A percentile compares a stretch with the other conserved stretches of the same genome.
Conservation (phyloP, 2,888 invertebrate species). For the Drosophila quinaria region DNA sequence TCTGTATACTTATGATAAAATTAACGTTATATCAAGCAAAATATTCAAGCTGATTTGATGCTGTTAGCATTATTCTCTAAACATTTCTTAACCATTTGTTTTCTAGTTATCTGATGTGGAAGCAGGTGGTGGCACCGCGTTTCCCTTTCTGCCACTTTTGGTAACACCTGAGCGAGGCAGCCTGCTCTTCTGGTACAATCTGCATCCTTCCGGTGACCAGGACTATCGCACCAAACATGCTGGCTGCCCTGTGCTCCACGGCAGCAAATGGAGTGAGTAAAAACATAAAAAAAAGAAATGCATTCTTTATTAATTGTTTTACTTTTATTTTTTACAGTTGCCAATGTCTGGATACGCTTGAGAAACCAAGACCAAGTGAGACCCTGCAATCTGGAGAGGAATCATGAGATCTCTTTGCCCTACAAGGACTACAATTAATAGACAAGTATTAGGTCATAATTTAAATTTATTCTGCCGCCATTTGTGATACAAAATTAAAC, state of each 20-base stretch:
- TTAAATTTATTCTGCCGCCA: slow-evolving; percentile 22
- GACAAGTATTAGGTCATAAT: slow-evolving; percentile 14
- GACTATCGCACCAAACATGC: slow-evolving; percentile 83
- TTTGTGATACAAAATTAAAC: slow-evolving; percentile 42
- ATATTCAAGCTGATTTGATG: slow-evolving; percentile 9
- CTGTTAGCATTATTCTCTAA: slow-evolving; percentile 22
- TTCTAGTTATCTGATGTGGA: slow-evolving; percentile 97
- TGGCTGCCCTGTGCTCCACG: slow-evolving; percentile 82
- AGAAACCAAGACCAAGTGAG: slow-evolving; percentile 91
- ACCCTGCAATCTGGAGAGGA: slow-evolving; percentile 86
- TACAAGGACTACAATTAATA: slow-evolving; percentile 62
- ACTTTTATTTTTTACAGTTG: slow-evolving; percentile 86
- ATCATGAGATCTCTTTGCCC: slow-evolving; percentile 72
- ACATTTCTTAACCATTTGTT: not conserved
- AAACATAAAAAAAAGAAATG: not conserved
- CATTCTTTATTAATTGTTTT: no score
- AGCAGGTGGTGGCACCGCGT: slow-evolving; percentile 98
- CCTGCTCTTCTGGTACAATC: slow-evolving; percentile 84
- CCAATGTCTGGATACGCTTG: slow-evolving; percentile 96
- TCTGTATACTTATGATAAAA: not conserved
- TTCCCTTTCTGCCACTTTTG: slow-evolving; percentile 93
- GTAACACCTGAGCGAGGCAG: slow-evolving; percentile 93
- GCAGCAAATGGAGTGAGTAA: slow-evolving; percentile 82
- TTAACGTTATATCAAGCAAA: slow-evolving; percentile 2
- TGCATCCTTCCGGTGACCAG: slow-evolving; percentile 76